Percentiles rank a stretch among this genome's conserved stretches.
Evolutionary conservation across 2,113 vertebrate species (phyloP).

Genomic region (Regulus satrapa): DNA sequence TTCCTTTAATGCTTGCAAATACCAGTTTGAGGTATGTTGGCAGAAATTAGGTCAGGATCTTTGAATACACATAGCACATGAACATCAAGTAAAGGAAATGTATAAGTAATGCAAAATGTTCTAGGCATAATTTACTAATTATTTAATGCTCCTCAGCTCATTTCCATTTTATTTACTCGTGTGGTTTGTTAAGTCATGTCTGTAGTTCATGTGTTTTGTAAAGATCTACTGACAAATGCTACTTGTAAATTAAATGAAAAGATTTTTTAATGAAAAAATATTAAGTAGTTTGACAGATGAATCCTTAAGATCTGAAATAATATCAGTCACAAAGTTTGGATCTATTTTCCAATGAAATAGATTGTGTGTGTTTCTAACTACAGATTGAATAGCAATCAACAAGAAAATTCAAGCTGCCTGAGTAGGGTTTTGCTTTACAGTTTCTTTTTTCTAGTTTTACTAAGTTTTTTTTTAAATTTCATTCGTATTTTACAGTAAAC

Average conservation of each 20-base stretch:
- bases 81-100: neutral
- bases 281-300: neutral
- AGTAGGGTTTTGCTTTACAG: neutral
- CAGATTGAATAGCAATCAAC: neutral
- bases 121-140: neutral
- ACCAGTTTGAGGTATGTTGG: neutral
- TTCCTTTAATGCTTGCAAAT: neutral
- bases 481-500: neutral
- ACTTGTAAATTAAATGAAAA: neutral
- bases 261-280: neutral
- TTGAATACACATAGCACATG: neutral
- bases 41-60: neutral
- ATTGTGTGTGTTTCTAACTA: neutral
- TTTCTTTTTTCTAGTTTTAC: neutral
- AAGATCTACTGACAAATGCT: neutral
- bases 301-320: neutral
- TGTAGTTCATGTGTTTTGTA: neutral
- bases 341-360: neutral
- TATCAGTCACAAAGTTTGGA: neutral
- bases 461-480: neutral
- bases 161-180: neutral
- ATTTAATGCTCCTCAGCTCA: neutral
- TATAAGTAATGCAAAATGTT: neutral
- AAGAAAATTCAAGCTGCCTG: neutral
- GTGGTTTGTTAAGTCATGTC: neutral